Evolutionary conservation across 2,797 vertebrate genomes (phyloP), one percentile per base, ranked within the genome.

Genomic region (Crocidura indochinensis): DNA sequence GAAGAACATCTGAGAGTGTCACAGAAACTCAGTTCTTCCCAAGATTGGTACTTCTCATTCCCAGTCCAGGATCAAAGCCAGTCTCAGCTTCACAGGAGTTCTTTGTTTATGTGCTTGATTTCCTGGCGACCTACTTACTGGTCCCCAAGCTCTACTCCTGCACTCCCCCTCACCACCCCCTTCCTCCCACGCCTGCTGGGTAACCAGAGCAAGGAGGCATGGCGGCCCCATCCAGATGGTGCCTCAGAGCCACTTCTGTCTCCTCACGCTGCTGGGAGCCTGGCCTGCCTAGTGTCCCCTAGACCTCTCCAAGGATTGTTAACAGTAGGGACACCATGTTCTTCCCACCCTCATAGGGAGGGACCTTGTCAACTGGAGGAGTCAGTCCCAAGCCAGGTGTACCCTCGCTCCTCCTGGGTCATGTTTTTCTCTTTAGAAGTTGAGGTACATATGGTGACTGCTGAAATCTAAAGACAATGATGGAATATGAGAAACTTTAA

Each of bases 81-180:
- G n/a, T 83, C 67, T 69, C 22, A 79, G 90, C 69, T 67, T 79
- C 92, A 11, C 83, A 89, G 93, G 94, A 95, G 79, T 76, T 22
- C 75, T 91, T 78, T 96, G 95, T 95, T 96, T 94, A 84, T 88
- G 84, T 91, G 94, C 84, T 91, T 8, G 3, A 86, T 76, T 95
- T 94, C 95, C 96, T 94, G 94, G 56, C 11, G 74, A 84, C 96
- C 96, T 84, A 90, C 74, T 79, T 96, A 93, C 38, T n/a, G 2
- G 1, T 72, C 76, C 65, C 53, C 2, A n/a, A 15, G 38, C 86
- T 94, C 90, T 94, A 81, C 86, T 93, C 84, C 88, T 68, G 1
- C 90, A 84, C 83, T 88, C 88, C 91, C 84, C 49, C 56, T 14
- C n/a, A 2, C 92, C 38, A 5, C 38, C 38, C 38, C 71, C 85